Conservation (phyloP, 2,888 invertebrate genomes). For the Tinea semifulvella region DNA sequence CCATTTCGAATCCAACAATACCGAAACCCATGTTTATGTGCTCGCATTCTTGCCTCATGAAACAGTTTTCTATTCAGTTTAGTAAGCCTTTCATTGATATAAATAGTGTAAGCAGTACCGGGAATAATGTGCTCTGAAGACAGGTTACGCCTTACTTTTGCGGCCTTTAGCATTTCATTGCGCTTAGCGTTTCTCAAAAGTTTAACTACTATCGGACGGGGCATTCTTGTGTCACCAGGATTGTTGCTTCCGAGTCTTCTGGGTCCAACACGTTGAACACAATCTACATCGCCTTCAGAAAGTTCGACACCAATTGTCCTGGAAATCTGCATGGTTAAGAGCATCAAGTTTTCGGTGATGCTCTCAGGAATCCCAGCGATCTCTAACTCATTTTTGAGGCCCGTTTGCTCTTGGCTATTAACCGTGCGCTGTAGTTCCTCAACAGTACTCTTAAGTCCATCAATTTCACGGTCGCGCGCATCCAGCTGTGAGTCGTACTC, state of each 20-base stretch:
- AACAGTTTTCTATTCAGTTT: slow-evolving; percentile 21
- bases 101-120: slow-evolving; percentile 15
- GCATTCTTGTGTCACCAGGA: neutral
- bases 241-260: neutral
- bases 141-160: slow-evolving; percentile 20
- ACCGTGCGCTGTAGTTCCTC: slow-evolving; percentile 16
- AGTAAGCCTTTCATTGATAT: slow-evolving; percentile 20
- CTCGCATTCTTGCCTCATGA: slow-evolving; percentile 18
- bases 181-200: slow-evolving; percentile 19
- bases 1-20: slow-evolving; percentile 20
- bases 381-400: slow-evolving; percentile 12
- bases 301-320: slow-evolving; percentile 6
- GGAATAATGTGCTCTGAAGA: slow-evolving; percentile 17
- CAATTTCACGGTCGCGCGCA: slow-evolving; percentile 8
- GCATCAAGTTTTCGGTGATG: slow-evolving; percentile 5
- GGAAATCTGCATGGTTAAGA: neutral
- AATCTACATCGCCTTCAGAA: slow-evolving; percentile 2
- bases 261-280: neutral
- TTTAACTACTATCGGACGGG: slow-evolving; percentile 21
- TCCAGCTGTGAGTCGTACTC: neutral
- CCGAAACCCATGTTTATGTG: slow-evolving; percentile 16
- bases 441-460: slow-evolving; percentile 14
- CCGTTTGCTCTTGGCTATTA: slow-evolving; percentile 10
- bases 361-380: slow-evolving; percentile 9
- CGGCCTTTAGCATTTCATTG: slow-evolving; percentile 21